Evolutionary conservation across 2,113 vertebrate species (phyloP).

Genomic region (Ciconia boyciana): DNA sequence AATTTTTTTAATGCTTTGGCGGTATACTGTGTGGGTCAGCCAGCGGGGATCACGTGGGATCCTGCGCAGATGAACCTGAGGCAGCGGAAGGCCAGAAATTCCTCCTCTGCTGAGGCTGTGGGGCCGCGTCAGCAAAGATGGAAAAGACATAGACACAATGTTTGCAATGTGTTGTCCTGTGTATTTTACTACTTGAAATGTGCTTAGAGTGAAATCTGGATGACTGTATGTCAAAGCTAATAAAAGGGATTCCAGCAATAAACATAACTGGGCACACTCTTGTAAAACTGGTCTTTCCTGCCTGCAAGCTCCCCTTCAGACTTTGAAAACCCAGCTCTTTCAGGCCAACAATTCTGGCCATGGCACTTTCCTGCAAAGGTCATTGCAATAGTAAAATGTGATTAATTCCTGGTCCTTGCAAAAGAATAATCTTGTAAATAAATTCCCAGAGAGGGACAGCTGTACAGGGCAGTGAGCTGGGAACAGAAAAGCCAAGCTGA

Average conservation of each 20-base stretch:
- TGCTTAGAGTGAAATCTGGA: not conserved
- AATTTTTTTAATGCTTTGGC: not conserved
- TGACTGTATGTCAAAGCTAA: slow-evolving; percentile 14
- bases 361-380: not conserved
- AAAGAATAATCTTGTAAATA: not conserved
- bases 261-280: not conserved
- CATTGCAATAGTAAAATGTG: not conserved
- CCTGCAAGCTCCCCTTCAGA: not conserved
- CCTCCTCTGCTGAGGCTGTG: not conserved
- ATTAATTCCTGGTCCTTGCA: not conserved
- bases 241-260: slow-evolving; percentile 26
- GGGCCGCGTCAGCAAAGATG: not conserved
- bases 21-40: not conserved
- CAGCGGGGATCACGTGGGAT: not conserved
- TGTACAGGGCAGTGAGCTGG: not conserved
- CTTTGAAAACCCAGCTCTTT: not conserved
- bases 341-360: not conserved
- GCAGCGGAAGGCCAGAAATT: not conserved
- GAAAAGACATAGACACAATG: not conserved
- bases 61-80: not conserved
- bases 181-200: not conserved
- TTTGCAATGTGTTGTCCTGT: not conserved
- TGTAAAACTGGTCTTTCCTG: slow-evolving; percentile 43
- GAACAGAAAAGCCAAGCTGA: not conserved
- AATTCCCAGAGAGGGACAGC: not conserved